These are phyloP conservation scores for Sycophila sp. DNA, from an alignment of 1,140 invertebrate species.

Conservation along the genomic window DNA sequence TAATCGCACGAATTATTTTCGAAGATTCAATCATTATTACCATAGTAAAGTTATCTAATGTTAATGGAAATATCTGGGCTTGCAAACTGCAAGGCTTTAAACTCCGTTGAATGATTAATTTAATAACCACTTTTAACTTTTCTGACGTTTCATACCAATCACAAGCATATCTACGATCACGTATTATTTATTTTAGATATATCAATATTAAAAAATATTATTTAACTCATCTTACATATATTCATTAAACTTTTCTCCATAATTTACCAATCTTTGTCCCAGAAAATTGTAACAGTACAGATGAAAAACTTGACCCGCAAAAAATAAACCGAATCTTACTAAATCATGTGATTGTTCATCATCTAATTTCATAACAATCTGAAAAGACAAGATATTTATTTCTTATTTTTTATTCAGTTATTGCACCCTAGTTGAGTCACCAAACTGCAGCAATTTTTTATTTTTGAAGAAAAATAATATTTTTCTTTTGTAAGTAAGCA, in stretches of 20 bases:
- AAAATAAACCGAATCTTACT: not conserved
- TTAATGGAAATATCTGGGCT: not conserved
- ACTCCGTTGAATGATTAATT: not conserved
- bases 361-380: not conserved
- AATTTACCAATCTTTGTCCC: not conserved
- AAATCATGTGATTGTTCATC: not conserved
- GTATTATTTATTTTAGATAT: not conserved
- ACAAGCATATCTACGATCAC: not conserved
- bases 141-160: not conserved
- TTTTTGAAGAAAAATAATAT: no score
- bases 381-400: not conserved
- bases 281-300: not conserved
- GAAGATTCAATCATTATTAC: not conserved
- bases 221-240: not conserved
- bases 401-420: no score
- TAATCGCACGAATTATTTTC: no score
- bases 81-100: not conserved
- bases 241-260: not conserved
- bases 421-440: no score
- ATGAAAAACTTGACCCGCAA: not conserved
- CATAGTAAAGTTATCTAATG: not conserved
- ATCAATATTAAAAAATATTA: not conserved
- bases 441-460: no score
- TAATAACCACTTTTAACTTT: not conserved
- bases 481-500: no score